These are phyloP conservation scores for Ephestia elutella DNA, from an alignment of 1,140 invertebrate genomes.

Conservation along the genomic window DNA sequence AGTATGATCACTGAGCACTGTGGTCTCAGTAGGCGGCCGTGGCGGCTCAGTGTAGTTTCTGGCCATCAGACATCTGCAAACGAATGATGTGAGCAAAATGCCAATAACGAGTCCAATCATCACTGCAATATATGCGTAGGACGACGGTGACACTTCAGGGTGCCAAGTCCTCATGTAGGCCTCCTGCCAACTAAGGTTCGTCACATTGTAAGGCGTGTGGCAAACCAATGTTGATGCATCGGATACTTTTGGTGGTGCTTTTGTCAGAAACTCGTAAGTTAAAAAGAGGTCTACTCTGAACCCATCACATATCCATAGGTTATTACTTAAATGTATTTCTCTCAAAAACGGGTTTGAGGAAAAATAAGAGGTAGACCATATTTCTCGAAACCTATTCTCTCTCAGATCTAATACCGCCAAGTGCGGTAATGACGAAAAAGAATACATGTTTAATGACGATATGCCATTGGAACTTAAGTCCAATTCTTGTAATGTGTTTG, in stretches of 20 bases:
- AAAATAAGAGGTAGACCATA: constrained; percentile 75
- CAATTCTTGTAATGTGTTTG: constrained; percentile 72
- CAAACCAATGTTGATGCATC: constrained; percentile 68
- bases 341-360: constrained; percentile 75
- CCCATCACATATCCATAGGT: constrained; percentile 84
- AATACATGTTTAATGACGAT: constrained; percentile 63
- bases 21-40: constrained; percentile 66
- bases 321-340: constrained; percentile 77
- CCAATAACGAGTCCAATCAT: constrained; percentile 72
- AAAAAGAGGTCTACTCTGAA: constrained; percentile 71
- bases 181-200: constrained; percentile 78
- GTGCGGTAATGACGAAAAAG: constrained; percentile 75
- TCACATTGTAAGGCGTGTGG: constrained; percentile 76
- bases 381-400: constrained; percentile 79
- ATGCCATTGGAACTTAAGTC: constrained; percentile 75
- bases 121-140: constrained; percentile 77
- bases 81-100: constrained; percentile 65
- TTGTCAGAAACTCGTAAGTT: constrained; percentile 76
- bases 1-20: constrained; percentile 69
- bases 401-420: constrained; percentile 77
- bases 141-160: constrained; percentile 36
- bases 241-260: constrained; percentile 69
- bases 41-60: constrained; percentile 68
- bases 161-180: constrained; percentile 79
- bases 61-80: constrained; percentile 75